Evolutionary conservation across 2,113 vertebrate genomes (phyloP).

Genomic region (Penelope pileata): DNA sequence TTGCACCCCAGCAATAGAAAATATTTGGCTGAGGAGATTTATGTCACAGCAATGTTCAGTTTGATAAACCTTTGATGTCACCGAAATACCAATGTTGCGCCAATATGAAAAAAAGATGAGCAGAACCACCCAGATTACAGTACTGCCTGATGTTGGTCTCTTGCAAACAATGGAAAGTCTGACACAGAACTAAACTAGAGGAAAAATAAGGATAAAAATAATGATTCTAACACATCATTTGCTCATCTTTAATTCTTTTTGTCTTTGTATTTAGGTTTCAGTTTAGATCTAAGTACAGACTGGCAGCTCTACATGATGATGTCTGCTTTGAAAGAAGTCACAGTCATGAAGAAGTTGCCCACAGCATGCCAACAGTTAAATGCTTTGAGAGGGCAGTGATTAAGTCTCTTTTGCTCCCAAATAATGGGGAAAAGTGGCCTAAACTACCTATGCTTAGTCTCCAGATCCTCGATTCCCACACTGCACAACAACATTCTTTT

Average conservation of each 20-base stretch:
- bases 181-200: neutral
- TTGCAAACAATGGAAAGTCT: neutral
- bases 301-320: neutral
- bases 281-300: rapidly evolving
- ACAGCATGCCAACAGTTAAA: neutral
- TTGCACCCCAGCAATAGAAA: neutral
- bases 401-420: neutral
- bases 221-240: rapidly evolving
- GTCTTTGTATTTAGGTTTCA: neutral
- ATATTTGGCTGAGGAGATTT: neutral
- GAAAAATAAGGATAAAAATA: neutral
- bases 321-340: neutral
- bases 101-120: neutral
- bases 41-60: neutral
- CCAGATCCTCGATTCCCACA: neutral
- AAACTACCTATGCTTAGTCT: neutral
- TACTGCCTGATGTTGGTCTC: neutral
- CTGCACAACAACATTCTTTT: neutral
- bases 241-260: neutral
- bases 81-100: neutral
- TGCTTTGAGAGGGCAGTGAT: neutral
- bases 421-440: neutral
- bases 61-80: neutral
- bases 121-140: neutral
- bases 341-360: neutral